Evolutionary conservation across 2,113 vertebrate species (phyloP).

Genomic region (Typhlomys cinereus): DNA sequence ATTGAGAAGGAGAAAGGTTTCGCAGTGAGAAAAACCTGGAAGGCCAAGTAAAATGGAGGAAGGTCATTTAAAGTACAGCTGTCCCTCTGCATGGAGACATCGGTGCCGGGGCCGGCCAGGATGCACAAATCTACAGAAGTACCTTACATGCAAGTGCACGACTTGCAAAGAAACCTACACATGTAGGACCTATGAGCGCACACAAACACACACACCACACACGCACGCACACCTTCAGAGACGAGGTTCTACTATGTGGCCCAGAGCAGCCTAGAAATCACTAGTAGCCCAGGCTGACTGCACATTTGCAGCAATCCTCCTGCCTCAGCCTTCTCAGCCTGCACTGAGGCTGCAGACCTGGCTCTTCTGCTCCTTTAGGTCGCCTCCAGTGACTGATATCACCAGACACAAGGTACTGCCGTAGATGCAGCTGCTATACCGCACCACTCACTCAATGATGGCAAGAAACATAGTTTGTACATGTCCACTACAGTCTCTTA

Average conservation of each 20-base stretch:
- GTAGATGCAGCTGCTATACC: too few relatives aligned
- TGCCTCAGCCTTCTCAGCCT: background rate
- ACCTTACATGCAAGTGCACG: background rate
- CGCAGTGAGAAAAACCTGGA: background rate
- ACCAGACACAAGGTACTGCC: background rate
- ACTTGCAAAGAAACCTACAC: background rate
- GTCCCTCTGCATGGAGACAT: background rate
- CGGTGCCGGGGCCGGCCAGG: too few relatives aligned
- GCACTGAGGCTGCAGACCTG: background rate
- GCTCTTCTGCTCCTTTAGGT: background rate
- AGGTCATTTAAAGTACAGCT: background rate
- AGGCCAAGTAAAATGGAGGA: background rate
- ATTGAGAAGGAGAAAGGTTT: background rate
- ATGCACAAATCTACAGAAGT: background rate
- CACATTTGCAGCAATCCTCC: background rate
- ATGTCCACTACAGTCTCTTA: background rate
- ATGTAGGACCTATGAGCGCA: background rate
- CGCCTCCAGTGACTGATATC: background rate
- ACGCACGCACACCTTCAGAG: too few relatives aligned
- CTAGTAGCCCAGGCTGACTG: background rate
- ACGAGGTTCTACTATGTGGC: background rate
- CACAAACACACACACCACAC: too few relatives aligned
- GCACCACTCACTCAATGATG: too few relatives aligned
- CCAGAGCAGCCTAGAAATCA: background rate
- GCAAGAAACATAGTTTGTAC: background rate